phyloP scores from a whole-genome alignment of 2,113 vertebrate species.

The Takifugu bimaculatus region DNA sequence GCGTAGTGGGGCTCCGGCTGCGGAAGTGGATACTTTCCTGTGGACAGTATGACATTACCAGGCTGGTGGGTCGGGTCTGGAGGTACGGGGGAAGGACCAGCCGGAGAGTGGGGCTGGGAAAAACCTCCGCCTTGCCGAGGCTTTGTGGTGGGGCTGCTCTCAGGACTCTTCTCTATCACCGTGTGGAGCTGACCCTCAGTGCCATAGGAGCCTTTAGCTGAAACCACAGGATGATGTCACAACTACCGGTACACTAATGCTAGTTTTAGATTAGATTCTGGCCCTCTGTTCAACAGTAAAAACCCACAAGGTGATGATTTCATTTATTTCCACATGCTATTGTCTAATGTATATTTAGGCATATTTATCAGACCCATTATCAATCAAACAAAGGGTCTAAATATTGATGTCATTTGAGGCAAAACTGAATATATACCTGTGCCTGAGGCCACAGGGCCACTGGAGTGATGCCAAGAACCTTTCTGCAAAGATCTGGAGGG shows the following conservation, averaged over 20 bases:
- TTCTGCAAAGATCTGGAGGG: slow-evolving; percentile 70
- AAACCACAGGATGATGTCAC: slow-evolving; percentile 13
- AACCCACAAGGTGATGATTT: background rate
- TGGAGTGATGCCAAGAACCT: slow-evolving; percentile 74
- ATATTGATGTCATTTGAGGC: background rate
- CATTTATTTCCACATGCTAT: too few relatives aligned
- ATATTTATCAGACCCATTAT: background rate
- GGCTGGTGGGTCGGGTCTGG: slow-evolving; percentile 64
- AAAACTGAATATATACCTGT: slow-evolving; percentile 16
- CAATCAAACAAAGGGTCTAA: background rate
- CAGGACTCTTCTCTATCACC: slow-evolving; percentile 89
- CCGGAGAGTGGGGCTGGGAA: slow-evolving; percentile 59
- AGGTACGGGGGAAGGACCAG: slow-evolving; percentile 53
- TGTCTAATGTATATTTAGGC: too few relatives aligned
- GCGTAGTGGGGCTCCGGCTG: slow-evolving; percentile 85
- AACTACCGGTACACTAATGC: background rate
- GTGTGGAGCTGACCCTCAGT: slow-evolving; percentile 89
- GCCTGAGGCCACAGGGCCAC: slow-evolving; percentile 65
- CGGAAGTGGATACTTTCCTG: slow-evolving; percentile 80
- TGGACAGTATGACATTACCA: slow-evolving; percentile 79
- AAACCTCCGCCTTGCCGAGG: slow-evolving; percentile 77
- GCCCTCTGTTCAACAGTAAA: too few relatives aligned
- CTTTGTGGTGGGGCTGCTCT: slow-evolving; percentile 85
- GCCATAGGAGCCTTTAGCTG: slow-evolving; percentile 66
- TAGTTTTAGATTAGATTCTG: too few relatives aligned